Base-by-base conservation (phyloP, 1,140 invertebrate genomes). In the Drosophila bocqueti region DNA sequence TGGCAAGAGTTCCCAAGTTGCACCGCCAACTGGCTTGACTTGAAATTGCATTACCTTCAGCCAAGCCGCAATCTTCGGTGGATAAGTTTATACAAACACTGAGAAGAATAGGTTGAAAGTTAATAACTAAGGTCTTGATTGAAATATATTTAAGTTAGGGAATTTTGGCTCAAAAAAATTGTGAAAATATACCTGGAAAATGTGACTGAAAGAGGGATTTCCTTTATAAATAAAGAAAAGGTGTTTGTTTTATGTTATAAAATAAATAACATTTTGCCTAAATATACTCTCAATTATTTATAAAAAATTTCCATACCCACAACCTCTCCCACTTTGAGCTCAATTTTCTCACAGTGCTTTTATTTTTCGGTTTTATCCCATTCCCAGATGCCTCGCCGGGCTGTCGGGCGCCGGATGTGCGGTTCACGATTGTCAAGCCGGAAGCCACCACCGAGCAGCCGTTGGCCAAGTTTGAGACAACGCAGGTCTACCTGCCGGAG, bases 401-500 rank as follows among this genome's bases (percentile, higher is more conserved):
- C 24, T 93, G 92, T 24, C 86, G 87, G 42, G 87, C 92, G 18
- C 92, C 92, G 54, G 92, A 93, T 84, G 82, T 93, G n/a, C 90
- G 92, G 65, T 93, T 93, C 67, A 91, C 91, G 52, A 89, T 92
- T 75, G 78, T 92, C 34, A 86, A 91, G 74, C 92, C 91, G 76
- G 92, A 93, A 71, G 74, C 84, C 50, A 92, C 91, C 60, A 93
- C 92, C 15, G 91, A 93, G 46, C 90, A 87, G 64, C 92, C 92
- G 34, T 91, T 92, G 82, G 92, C 90, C 45, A 92, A 93, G 60
- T 93, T 93, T 52, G 92, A 93, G 79, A 93, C 92, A 13, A 93
- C 92, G 7, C 91, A 90, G 66, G 79, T 91, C 49, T 93, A 93
- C 85, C 64, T 92, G 57, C 92, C 91, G 0, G 92, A 93, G 59